phyloP scores from a whole-genome alignment of 2,888 invertebrate species.

The Rugalucina vietnamica region DNA sequence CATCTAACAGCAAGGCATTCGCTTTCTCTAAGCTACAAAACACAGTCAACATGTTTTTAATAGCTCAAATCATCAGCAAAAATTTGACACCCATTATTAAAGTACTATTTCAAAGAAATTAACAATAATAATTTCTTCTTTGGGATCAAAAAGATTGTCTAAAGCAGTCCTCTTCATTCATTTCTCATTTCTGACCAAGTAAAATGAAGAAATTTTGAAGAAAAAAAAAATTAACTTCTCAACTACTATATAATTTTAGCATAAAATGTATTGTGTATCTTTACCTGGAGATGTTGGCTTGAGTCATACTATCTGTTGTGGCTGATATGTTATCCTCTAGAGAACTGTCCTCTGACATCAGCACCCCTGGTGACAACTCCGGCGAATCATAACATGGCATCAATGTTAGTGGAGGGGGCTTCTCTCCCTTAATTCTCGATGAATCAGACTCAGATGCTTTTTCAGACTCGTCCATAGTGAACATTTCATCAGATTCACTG shows the following conservation, averaged over 20 bases:
- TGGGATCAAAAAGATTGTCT: too few species aligned
- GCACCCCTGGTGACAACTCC: slow-evolving; percentile 72
- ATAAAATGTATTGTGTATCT: too few species aligned
- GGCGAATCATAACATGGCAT: slow-evolving; percentile 76
- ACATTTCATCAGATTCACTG: slow-evolving; percentile 63
- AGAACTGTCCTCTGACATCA: slow-evolving; percentile 72
- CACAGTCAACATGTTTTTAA: not conserved
- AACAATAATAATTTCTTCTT: too few species aligned
- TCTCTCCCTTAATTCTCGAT: slow-evolving; percentile 58
- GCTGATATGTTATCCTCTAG: slow-evolving; percentile 70
- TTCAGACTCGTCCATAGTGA: slow-evolving; percentile 55
- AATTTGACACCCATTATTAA: too few species aligned
- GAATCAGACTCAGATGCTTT: slow-evolving; percentile 1
- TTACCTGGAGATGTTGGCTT: slow-evolving; percentile 76
- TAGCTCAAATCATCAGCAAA: not conserved
- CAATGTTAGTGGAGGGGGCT: slow-evolving; percentile 73
- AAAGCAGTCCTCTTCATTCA: too few species aligned
- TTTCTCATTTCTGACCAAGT: too few species aligned
- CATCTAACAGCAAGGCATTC: slow-evolving; percentile 72
- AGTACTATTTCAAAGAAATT: too few species aligned
- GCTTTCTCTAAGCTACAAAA: slow-evolving; percentile 75
- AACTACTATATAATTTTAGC: too few species aligned
- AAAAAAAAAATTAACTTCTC: too few species aligned
- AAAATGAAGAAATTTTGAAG: too few species aligned
- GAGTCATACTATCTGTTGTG: slow-evolving; percentile 72